Conservation (phyloP, 37 sponge, comb jelly and placozoan genomes). For the Trichoplax adhaerens region DNA sequence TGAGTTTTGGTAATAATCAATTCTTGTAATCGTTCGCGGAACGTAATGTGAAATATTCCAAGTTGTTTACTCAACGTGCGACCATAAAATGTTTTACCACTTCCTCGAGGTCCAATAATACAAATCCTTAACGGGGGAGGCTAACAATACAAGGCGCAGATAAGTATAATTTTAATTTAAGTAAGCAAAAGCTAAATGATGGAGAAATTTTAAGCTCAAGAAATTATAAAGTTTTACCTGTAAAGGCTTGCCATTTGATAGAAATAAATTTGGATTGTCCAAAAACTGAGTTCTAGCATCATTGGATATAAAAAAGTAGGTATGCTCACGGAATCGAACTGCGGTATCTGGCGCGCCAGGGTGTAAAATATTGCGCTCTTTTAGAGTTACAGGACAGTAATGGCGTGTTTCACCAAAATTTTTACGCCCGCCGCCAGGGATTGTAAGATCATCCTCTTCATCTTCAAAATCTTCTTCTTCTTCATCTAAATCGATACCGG, state of each 20-base stretch:
- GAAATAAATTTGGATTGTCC: conserved; percentile 29
- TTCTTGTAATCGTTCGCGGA: conserved; percentile 72
- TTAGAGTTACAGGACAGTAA: conserved; percentile 86
- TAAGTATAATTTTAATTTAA: not conserved
- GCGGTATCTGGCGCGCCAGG: conserved; percentile 42
- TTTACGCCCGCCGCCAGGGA: not conserved
- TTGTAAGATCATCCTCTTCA: conserved; percentile 54
- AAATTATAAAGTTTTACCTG: conserved; percentile 17
- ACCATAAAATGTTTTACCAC: conserved; percentile 67
- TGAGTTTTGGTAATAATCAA: conserved; percentile 31
- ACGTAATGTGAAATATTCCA: conserved; percentile 78
- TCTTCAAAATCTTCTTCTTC: conserved; percentile 29
- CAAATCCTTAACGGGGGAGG: conserved; percentile 68
- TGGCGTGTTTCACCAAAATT: conserved; percentile 56
- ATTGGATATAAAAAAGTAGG: conserved; percentile 65
- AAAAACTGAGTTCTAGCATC: conserved; percentile 68
- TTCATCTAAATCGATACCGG: conserved; percentile 18
- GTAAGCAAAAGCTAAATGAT: not conserved
- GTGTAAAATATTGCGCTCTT: conserved; percentile 52
- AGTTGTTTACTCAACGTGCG: conserved; percentile 34
- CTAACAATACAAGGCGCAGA: conserved; percentile 11
- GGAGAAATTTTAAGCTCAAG: not conserved
- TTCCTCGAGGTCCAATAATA: conserved; percentile 51
- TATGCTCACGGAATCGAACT: conserved; percentile 51
- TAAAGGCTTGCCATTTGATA: conserved; percentile 18